Conservation (phyloP, 2,888 invertebrate genomes). For the Orchesellides sinensis region DNA sequence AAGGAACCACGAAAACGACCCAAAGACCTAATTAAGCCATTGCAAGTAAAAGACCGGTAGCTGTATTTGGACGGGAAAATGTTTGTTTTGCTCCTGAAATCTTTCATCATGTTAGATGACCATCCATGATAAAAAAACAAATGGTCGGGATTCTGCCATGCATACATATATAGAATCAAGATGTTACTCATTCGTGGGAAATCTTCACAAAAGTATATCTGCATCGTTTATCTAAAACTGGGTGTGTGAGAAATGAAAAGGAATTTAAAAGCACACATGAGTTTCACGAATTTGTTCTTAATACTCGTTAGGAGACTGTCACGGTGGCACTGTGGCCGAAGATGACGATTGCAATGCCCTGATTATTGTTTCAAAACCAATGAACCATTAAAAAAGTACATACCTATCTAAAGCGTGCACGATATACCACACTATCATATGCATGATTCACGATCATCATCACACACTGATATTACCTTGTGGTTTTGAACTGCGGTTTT, state of each 20-base stretch:
- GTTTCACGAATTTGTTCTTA: not conserved
- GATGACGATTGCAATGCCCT: not conserved
- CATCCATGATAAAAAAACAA: not conserved
- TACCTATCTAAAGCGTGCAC: slow-evolving; percentile 51
- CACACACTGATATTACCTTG: not conserved
- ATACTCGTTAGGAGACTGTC: not conserved
- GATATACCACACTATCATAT: slow-evolving; percentile 34
- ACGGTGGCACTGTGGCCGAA: not conserved
- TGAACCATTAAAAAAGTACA: slow-evolving; percentile 20
- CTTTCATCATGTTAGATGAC: slow-evolving; percentile 7
- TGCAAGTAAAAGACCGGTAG: slow-evolving; percentile 35
- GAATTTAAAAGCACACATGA: not conserved
- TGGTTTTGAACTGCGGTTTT: slow-evolving; percentile 4
- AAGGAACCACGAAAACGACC: slow-evolving; percentile 13
- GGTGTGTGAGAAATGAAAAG: slow-evolving; percentile 5
- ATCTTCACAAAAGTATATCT: slow-evolving; percentile 9
- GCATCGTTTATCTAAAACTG: slow-evolving; percentile 1
- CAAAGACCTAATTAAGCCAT: slow-evolving; percentile 56
- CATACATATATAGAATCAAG: slow-evolving; percentile 2
- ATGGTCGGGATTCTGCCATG: not conserved
- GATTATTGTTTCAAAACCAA: slow-evolving; percentile 44
- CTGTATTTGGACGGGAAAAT: not conserved
- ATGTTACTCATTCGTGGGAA: slow-evolving; percentile 43
- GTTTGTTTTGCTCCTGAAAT: not conserved
- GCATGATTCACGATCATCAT: slow-evolving; percentile 47